Base-by-base conservation (phyloP, 2,797 vertebrate species). In the Eospalax fontanierii region DNA sequence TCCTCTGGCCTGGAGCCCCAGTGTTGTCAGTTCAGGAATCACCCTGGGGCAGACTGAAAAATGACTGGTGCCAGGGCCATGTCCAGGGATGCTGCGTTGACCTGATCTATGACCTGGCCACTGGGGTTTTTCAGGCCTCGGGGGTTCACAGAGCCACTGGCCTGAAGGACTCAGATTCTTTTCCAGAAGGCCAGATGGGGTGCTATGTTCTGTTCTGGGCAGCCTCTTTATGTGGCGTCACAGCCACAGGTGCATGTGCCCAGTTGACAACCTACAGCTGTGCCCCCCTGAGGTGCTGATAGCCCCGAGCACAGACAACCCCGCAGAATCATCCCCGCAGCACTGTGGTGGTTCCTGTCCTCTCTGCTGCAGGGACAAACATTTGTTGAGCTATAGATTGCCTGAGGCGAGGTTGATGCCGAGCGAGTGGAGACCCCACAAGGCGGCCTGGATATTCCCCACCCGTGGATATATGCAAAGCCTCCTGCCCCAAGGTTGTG, bases 221-320 rank as follows among this genome's bases (percentile, higher is more conserved):
- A 50, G 40, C 73, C 10, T 15, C 61, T 81, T 94, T 54, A 78
- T 38, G 6, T 14, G 68, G 26, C 65, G 87, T 1, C 57, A 7
- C 1, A 16, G 46, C 73, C n/a, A n/a, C 2, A 0, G 7, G 46
- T 74, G 46, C 15, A 0, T 6, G 16, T 61, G 18, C 11, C 74
- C 61, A 12, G 0, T 0, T 5, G 80, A 50, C 40, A 33, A 76
- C 63, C 59, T 3, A 38, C 46, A 71, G 30, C 63, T 1, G 0
- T 86, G 33, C 33, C 57, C 30, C 24, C 68, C 19, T 21, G 18
- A 0, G 22, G 40, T 38, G 33, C 79, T 26, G 14, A 14, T 68
- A 14, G 26, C n/a, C 57, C 38, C 30, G 46, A 59, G 6, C 1
- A 2, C 2, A 75, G 76, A 66, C 15, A 3, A 4, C 33, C 46